Percentiles rank a stretch among this genome's conserved stretches.
Evolutionary conservation across 2,113 vertebrate species (phyloP).

Genomic region (rat (Rattus norvegicus)): DNA sequence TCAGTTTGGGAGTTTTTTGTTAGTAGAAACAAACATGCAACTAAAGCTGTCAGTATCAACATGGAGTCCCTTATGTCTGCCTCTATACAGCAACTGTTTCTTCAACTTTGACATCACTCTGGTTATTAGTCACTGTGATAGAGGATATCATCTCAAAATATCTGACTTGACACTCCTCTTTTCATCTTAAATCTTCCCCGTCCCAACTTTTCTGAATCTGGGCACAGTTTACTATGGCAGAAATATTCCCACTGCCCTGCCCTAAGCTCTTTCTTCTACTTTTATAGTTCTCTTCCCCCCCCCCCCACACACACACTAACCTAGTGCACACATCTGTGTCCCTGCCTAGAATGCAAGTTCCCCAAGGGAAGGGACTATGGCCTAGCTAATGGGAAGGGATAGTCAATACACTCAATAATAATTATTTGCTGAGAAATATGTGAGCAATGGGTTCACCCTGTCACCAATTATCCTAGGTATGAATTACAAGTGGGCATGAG

Average conservation of each 20-base stretch:
- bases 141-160: slow-evolving; percentile 3
- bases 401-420: neutral
- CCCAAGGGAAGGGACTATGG: neutral
- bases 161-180: neutral
- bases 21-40: neutral
- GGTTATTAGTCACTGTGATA: neutral
- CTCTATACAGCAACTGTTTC: neutral
- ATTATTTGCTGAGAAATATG: neutral
- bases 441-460: neutral
- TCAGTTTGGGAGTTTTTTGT: neutral
- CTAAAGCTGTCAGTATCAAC: neutral
- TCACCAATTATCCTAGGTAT: neutral
- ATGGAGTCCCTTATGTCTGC: neutral
- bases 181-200: neutral
- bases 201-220: neutral
- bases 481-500: neutral
- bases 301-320: too few relatives aligned
- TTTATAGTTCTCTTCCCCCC: too few relatives aligned
- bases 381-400: neutral
- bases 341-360: neutral
- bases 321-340: neutral
- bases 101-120: neutral
- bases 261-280: neutral
- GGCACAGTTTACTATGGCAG: neutral
- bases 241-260: neutral